Conservation (phyloP, 2,113 vertebrate genomes). For the Grammomys surdaster region DNA sequence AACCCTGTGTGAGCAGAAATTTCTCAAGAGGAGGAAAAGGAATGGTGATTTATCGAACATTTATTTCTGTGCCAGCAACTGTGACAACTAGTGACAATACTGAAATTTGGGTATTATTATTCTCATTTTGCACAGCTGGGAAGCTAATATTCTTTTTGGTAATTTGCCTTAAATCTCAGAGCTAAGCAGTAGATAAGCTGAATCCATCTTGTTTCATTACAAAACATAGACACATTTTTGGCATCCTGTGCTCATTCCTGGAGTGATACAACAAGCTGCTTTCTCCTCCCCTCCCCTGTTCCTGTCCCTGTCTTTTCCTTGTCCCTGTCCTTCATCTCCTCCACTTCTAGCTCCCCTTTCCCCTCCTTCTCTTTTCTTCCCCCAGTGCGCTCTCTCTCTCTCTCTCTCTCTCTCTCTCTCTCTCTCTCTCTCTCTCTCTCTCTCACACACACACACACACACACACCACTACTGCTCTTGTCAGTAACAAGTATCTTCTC, state of each 20-base stretch:
- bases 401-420: not conserved
- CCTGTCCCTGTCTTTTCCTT: too few species aligned
- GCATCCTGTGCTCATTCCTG: not conserved
- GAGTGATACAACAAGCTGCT: not conserved
- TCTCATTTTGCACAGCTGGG: not conserved
- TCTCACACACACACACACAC: not conserved
- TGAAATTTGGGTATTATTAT: not conserved
- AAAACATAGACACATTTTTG: constrained; percentile 27
- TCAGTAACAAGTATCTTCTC: constrained; percentile 20
- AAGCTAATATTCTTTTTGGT: not conserved
- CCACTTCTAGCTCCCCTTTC: not conserved
- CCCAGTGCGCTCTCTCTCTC: not conserved
- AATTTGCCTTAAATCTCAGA: not conserved
- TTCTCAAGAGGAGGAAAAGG: constrained; percentile 8
- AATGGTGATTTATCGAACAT: not conserved
- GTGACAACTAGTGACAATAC: not conserved
- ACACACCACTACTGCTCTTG: not conserved
- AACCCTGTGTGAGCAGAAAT: not conserved
- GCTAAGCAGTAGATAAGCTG: not conserved
- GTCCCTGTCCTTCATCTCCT: too few species aligned
- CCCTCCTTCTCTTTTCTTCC: not conserved
- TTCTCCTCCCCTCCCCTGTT: too few species aligned
- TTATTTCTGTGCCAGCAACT: not conserved
- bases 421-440: too few species aligned
- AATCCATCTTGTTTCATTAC: not conserved